Evolutionary conservation across 2,888 invertebrate species (phyloP).

Genomic region (Neocrepidodera transversa): DNA sequence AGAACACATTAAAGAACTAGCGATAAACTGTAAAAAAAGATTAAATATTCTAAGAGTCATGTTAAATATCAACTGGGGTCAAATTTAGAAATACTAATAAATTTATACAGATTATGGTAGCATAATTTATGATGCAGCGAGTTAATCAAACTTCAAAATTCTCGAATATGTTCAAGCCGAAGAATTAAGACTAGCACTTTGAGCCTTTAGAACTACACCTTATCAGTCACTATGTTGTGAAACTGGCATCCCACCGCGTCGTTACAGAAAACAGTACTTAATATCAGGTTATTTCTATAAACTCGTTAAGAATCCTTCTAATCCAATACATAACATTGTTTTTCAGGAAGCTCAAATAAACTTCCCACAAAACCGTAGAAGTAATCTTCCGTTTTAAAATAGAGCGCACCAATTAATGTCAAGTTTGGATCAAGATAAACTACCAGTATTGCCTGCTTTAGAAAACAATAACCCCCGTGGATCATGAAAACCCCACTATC

Average conservation of each 20-base stretch:
- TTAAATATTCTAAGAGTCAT: neutral
- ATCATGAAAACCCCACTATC: too few relatives aligned
- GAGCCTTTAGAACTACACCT: neutral
- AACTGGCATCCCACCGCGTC: neutral
- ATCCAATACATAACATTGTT: neutral
- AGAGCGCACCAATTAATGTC: too few relatives aligned
- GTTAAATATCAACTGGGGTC: neutral
- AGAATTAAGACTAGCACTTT: neutral
- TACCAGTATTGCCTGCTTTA: too few relatives aligned
- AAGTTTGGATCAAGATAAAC: too few relatives aligned
- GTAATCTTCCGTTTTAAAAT: too few relatives aligned
- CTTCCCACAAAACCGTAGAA: too few relatives aligned
- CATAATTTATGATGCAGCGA: neutral
- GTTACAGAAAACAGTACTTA: neutral
- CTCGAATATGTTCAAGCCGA: neutral
- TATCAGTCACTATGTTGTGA: neutral
- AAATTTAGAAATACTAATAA: neutral
- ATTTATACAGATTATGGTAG: neutral
- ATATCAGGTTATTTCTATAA: neutral
- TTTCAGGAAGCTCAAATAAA: neutral
- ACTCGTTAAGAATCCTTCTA: neutral
- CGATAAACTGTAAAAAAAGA: too few relatives aligned
- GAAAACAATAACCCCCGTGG: too few relatives aligned
- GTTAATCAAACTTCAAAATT: neutral
- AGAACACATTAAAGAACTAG: too few relatives aligned